These are phyloP conservation scores for Anguilla pacifica DNA, from an alignment of 2,797 vertebrate genomes.

Conservation along the genomic window DNA sequence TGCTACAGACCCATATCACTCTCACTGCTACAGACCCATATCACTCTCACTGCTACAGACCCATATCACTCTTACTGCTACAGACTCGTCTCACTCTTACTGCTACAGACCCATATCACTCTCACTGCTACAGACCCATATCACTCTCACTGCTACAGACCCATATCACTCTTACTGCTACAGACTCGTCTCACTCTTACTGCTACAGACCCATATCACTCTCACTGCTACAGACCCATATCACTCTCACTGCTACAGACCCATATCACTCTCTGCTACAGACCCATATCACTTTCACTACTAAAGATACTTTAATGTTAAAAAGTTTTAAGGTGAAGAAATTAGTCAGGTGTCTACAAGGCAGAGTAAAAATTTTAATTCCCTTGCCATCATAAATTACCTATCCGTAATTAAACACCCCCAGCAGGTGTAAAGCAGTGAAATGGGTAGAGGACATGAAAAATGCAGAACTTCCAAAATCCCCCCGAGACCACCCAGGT, in stretches of 20 bases:
- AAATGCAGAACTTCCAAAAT: constrained; percentile 45
- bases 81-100: not conserved
- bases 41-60: not conserved
- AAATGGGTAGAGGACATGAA: constrained; percentile 58
- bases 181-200: not conserved
- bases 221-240: not conserved
- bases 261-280: not conserved
- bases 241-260: not conserved
- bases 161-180: not conserved
- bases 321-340: constrained; percentile 28
- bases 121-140: constrained; percentile 44
- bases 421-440: constrained; percentile 58
- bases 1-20: constrained; percentile 35
- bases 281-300: constrained; percentile 39
- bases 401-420: constrained; percentile 53
- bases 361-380: constrained; percentile 62
- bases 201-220: not conserved
- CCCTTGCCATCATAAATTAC: constrained; percentile 60
- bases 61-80: not conserved
- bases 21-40: not conserved
- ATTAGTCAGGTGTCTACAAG: constrained; percentile 56
- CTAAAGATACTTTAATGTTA: constrained; percentile 21
- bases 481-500: not conserved
- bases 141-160: not conserved
- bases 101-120: constrained; percentile 34